Conservation (phyloP, 92 coral and sea anemone species). For the Blastomussa wellsi region DNA sequence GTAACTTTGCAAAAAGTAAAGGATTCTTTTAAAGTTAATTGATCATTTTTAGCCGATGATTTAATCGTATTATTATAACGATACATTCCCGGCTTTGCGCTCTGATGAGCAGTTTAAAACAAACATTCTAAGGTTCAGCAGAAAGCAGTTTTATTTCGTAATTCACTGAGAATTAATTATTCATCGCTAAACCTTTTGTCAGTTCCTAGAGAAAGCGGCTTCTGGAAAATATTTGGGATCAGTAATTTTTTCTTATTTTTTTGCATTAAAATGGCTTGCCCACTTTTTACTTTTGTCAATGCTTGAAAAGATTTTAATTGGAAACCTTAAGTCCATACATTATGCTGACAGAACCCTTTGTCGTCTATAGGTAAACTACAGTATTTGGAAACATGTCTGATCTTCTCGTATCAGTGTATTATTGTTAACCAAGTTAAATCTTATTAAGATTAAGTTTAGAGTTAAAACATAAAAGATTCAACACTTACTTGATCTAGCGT, state of each 20-base stretch:
- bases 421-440: background rate
- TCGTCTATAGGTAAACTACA: background rate
- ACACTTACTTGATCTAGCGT: slow-evolving; percentile 93
- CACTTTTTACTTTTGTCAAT: background rate
- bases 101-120: slow-evolving; percentile 22
- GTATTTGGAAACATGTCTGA: background rate
- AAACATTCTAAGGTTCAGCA: slow-evolving; percentile 25
- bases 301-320: background rate
- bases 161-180: slow-evolving; percentile 20
- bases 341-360: background rate
- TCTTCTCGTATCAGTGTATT: background rate
- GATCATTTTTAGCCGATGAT: slow-evolving; percentile 14
- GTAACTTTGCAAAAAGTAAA: background rate
- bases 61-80: slow-evolving; percentile 20
- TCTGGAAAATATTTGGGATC: background rate
- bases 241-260: background rate
- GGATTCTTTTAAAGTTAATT: background rate
- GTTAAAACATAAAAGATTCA: background rate
- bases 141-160: slow-evolving; percentile 12
- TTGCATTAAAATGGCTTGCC: background rate
- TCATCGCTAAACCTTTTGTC: slow-evolving; percentile 17
- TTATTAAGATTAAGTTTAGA: background rate
- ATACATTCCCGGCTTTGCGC: slow-evolving; percentile 22
- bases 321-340: background rate
- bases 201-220: slow-evolving; percentile 20